A percentile compares a stretch with the other conserved stretches of the same genome.
These are phyloP conservation scores for Myotis findleyi DNA, from an alignment of 2,797 vertebrate genomes.

Conservation along the genomic window DNA sequence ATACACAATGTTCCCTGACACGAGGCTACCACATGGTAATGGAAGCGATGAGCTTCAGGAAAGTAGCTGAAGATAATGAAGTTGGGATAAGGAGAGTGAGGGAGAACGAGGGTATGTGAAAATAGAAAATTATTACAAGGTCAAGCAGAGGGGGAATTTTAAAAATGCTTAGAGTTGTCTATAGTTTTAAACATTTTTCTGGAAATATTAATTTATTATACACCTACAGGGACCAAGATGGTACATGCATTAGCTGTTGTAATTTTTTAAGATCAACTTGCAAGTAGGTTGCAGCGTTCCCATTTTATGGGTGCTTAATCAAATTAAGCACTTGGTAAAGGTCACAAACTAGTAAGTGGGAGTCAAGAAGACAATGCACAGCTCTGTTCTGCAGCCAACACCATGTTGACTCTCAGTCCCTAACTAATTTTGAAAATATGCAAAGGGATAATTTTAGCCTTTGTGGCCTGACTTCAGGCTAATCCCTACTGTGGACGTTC, in stretches of 20 bases:
- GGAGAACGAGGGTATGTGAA: neutral
- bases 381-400: neutral
- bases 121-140: neutral
- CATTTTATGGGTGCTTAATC: neutral
- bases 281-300: neutral
- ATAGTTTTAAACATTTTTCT: conserved; percentile 3
- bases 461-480: neutral
- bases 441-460: neutral
- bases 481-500: neutral
- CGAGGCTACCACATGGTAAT: neutral
- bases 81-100: neutral
- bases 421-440: neutral
- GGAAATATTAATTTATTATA: neutral
- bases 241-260: neutral
- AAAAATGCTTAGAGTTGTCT: neutral
- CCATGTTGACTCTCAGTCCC: neutral
- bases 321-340: neutral
- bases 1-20: neutral
- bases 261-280: neutral
- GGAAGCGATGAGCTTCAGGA: neutral
- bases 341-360: neutral
- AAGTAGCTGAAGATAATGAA: neutral
- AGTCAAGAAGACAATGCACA: neutral
- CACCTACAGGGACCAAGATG: neutral
- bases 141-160: neutral